Conservation (phyloP, 2,113 vertebrate genomes). For the Pipa parva region DNA sequence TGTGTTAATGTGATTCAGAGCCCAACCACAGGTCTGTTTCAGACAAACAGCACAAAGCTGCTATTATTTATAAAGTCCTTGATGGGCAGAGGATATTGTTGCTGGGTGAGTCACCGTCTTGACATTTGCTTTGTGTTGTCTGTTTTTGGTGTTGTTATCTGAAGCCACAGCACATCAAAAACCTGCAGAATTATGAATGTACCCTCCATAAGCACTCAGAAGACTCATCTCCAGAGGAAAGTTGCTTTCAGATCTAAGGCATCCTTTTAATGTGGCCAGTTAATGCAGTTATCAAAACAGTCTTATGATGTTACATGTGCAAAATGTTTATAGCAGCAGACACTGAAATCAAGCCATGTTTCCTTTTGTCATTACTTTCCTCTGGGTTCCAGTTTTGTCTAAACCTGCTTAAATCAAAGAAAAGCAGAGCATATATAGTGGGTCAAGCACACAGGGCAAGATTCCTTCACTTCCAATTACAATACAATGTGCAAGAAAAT, state of each 20-base stretch:
- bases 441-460: no score
- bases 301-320: conserved; percentile 42
- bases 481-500: no score
- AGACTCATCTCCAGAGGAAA: conserved; percentile 42
- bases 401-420: no score
- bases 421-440: no score
- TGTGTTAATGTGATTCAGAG: conserved; percentile 18
- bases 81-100: conserved; percentile 38
- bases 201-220: background rate
- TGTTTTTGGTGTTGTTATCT: conserved; percentile 46
- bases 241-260: background rate
- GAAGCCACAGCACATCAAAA: conserved; percentile 39
- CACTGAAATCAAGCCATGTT: conserved; percentile 49
- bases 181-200: conserved; percentile 17
- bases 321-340: conserved; percentile 45
- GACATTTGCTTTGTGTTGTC: conserved; percentile 58
- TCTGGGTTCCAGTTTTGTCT: conserved; percentile 53
- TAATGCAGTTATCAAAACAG: conserved; percentile 39
- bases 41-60: conserved; percentile 44
- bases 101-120: conserved; percentile 65
- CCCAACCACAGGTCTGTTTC: conserved; percentile 18
- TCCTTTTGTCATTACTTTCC: conserved; percentile 40
- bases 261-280: conserved; percentile 50
- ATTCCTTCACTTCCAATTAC: no score
- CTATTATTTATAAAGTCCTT: conserved; percentile 37